Evolutionary conservation across 2,888 invertebrate genomes (phyloP).

Genomic region (Cremastinae sp.): DNA sequence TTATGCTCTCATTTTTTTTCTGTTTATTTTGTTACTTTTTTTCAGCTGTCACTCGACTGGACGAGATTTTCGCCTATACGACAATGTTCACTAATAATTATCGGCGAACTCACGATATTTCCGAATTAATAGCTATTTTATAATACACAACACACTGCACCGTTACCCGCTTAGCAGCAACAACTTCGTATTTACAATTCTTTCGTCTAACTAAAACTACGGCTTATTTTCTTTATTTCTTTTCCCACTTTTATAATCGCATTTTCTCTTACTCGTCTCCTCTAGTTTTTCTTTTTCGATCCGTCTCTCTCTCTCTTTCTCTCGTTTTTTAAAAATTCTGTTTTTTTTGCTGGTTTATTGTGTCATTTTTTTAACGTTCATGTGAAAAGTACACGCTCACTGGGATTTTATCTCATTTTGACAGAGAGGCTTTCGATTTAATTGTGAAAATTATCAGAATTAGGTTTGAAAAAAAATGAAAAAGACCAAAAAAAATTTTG

Average conservation of each 20-base stretch:
- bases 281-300: constrained; percentile 17
- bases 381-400: constrained; percentile 35
- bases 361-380: constrained; percentile 26
- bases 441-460: not conserved
- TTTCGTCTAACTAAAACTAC: constrained; percentile 65
- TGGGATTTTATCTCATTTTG: constrained; percentile 4
- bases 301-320: not conserved
- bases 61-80: constrained; percentile 57
- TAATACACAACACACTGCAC: constrained; percentile 66
- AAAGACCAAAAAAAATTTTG: no score
- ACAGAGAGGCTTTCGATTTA: constrained; percentile 6
- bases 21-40: constrained; percentile 32
- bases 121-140: constrained; percentile 65
- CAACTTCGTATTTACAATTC: constrained; percentile 69
- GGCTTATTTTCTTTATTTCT: constrained; percentile 51
- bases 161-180: constrained; percentile 64
- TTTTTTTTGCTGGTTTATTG: constrained; percentile 9
- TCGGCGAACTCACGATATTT: constrained; percentile 61
- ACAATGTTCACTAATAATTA: constrained; percentile 61
- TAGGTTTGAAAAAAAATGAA: not conserved
- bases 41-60: constrained; percentile 56
- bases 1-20: constrained; percentile 36
- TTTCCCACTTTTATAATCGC: constrained; percentile 47
- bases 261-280: constrained; percentile 18
- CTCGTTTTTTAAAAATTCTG: not conserved